phyloP scores from a whole-genome alignment of 2,113 vertebrate species.

The Grus americana region DNA sequence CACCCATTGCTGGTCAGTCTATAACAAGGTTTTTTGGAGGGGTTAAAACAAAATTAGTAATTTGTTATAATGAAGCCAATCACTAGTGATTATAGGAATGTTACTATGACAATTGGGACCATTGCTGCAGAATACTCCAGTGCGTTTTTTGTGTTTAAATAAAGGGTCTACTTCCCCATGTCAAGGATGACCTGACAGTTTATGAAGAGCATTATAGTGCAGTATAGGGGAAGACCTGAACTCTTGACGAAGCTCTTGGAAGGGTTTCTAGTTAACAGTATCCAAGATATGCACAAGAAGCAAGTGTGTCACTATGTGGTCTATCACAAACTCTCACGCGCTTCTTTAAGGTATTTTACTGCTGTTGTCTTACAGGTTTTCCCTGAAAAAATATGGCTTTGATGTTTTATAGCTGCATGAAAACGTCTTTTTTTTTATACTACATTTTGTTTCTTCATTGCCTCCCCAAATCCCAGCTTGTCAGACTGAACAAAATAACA shows the following conservation, averaged over 20 bases:
- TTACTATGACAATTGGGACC: not conserved
- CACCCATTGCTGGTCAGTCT: not conserved
- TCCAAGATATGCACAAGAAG: not conserved
- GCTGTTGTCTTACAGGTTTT: not conserved
- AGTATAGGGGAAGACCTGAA: not conserved
- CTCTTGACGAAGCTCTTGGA: not conserved
- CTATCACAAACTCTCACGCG: accelerated
- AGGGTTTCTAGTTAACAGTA: not conserved
- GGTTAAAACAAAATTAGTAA: not conserved
- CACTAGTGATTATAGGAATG: not conserved
- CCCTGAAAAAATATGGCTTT: not conserved
- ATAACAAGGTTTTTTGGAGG: not conserved
- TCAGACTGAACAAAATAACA: not conserved
- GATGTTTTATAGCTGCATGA: not conserved
- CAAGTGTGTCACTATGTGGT: not conserved
- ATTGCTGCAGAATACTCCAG: not conserved
- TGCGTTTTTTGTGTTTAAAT: not conserved
- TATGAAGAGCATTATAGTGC: not conserved
- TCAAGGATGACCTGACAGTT: not conserved
- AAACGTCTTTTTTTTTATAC: not conserved
- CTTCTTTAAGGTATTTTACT: not conserved
- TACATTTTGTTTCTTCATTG: not conserved
- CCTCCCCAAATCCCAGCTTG: not conserved
- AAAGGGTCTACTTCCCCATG: not conserved
- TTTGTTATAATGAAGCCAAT: not conserved